A percentile compares a stretch with the other conserved stretches of the same genome.
These are phyloP conservation scores for Cuniculus paca DNA, from an alignment of 2,797 vertebrate species.

Conservation along the genomic window DNA sequence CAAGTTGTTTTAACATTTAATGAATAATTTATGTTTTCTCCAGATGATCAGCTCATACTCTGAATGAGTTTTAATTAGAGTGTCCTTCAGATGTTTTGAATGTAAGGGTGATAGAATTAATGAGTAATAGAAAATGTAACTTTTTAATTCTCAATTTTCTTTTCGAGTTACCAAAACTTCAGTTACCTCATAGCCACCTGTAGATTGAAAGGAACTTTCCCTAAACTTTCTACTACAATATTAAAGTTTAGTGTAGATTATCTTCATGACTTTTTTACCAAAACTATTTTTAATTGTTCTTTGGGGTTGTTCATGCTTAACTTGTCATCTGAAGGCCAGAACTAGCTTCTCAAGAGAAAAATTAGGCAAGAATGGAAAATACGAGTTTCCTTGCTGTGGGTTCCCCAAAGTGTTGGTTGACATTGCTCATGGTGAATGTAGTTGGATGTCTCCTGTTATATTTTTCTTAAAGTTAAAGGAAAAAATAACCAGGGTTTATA, in stretches of 20 bases:
- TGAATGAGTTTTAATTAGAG: constrained; percentile 49
- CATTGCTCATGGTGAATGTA: background rate
- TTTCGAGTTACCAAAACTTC: background rate
- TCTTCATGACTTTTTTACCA: background rate
- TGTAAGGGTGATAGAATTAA: background rate
- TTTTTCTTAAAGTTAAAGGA: background rate
- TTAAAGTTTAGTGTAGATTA: background rate
- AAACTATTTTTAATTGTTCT: background rate
- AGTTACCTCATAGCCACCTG: background rate
- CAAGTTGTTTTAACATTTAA: constrained; percentile 3
- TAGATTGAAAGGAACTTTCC: background rate
- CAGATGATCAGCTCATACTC: constrained; percentile 25
- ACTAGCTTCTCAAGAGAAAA: background rate
- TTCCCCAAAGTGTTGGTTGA: background rate
- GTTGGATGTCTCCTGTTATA: background rate
- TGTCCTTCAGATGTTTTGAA: constrained; percentile 34
- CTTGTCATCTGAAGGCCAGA: background rate
- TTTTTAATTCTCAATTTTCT: background rate
- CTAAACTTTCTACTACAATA: background rate
- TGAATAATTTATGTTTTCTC: constrained; percentile 59
- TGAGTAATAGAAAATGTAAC: background rate
- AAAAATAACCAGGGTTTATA: background rate
- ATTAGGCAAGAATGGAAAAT: background rate
- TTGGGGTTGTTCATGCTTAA: background rate
- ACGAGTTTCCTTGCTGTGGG: background rate